Evolutionary conservation across 1,140 invertebrate species (phyloP), one percentile per base, ranked within the genome.

Genomic region (Alviniconcha marisindica): DNA sequence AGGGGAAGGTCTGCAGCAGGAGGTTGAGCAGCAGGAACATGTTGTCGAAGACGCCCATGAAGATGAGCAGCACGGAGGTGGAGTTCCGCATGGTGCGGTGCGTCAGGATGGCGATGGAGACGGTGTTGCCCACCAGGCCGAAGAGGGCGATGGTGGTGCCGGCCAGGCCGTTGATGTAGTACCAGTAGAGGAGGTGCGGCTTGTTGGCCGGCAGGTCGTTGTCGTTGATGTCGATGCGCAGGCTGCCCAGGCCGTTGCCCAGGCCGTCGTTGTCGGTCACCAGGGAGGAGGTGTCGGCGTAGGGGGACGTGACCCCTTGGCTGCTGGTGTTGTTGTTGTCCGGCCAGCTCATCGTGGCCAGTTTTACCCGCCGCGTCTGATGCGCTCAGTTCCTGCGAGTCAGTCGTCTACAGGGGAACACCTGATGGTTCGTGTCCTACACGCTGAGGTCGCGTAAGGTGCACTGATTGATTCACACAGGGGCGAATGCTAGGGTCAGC

Each of bases 1-100:
- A 96, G 0, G 95, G 96, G 51, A 96, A 92, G n/a, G 95, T 92
- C 86, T 96, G 94, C 82, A 95, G 94, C 87, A 95, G 95, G 33
- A 95, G 92, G 80, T 97, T 96, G 21, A 97, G 97, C 81, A 97
- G 94, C 74, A 93, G 83, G 5, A 92, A 86, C 14, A 88, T 69
- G 31, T 78, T 89, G 84, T 93, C 92, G 76, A 87, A 92, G 1
- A 91, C 83, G 12, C 90, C 90, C 51, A 92, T 83, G 18, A 90
- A 90, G 77, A 91, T 92, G 33, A 93, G 84, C 76, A 92, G 92
- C 42, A 88, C 83, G 0, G 91, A 90, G 14, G 91, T 92, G 0
- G 91, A 91, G 51, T 90, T 90, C 18, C 88, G 84, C 92, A 93
- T 93, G 44, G 87, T 86, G n/a, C 87, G 87, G 38, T 89, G 87